These are phyloP conservation scores for Epinephelus cyanopodus DNA, from an alignment of 2,113 vertebrate genomes.

Conservation along the genomic window DNA sequence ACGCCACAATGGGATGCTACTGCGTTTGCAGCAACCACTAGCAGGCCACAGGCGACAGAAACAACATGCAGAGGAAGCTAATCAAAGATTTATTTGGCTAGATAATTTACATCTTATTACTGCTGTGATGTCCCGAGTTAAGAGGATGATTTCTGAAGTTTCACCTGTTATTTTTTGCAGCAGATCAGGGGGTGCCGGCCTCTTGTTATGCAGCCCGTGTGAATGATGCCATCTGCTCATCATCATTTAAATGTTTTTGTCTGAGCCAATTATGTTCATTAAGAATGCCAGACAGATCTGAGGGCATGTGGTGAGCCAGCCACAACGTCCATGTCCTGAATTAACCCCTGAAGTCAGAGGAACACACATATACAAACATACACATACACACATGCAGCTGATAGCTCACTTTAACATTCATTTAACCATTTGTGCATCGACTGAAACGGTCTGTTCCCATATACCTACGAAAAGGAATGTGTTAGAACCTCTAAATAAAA, in stretches of 20 bases:
- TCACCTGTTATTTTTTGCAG: constrained; percentile 69
- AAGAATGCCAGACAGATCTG: constrained; percentile 69
- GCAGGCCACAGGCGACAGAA: constrained; percentile 54
- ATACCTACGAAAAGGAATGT: no score
- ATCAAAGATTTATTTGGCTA: constrained; percentile 71
- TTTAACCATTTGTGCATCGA: no score
- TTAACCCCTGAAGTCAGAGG: constrained; percentile 37
- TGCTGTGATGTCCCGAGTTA: constrained; percentile 62
- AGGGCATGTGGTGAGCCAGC: constrained; percentile 49
- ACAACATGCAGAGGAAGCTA: constrained; percentile 57
- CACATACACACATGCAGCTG: neutral
- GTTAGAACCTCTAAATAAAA: no score
- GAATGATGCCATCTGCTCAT: constrained; percentile 82
- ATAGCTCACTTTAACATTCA: no score
- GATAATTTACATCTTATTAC: constrained; percentile 75
- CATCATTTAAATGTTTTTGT: constrained; percentile 79
- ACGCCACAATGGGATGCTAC: constrained; percentile 21
- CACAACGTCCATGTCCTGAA: constrained; percentile 37
- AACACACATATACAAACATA: neutral
- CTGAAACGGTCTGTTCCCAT: no score
- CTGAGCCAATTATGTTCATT: constrained; percentile 76
- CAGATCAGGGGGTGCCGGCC: constrained; percentile 30
- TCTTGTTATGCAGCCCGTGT: constrained; percentile 66
- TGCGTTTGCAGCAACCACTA: constrained; percentile 45
- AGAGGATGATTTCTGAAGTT: constrained; percentile 67